phyloP scores from a whole-genome alignment of 92 coral and sea anemone species.

The Montipora capitata region DNA sequence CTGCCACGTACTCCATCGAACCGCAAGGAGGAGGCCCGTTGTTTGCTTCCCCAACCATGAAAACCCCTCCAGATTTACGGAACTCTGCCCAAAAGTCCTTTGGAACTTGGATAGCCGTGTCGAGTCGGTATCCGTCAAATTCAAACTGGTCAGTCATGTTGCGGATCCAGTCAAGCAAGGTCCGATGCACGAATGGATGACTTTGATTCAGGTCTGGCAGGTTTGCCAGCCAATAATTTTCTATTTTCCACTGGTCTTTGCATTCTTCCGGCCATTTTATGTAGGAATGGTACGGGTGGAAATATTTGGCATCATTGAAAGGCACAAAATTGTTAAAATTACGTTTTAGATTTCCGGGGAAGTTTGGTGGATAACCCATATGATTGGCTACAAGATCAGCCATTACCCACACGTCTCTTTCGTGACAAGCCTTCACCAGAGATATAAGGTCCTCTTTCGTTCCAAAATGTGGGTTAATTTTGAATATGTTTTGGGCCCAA shows the following conservation, averaged over 20 bases:
- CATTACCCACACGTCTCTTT: conserved; percentile 88
- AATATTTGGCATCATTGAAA: conserved; percentile 76
- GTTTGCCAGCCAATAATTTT: conserved; percentile 81
- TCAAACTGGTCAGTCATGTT: conserved; percentile 70
- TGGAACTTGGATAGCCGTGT: conserved; percentile 87
- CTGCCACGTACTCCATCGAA: conserved; percentile 70
- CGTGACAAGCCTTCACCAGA: conserved; percentile 82
- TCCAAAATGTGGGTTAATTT: conserved; percentile 86
- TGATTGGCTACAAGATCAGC: conserved; percentile 87
- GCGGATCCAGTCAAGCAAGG: conserved; percentile 74
- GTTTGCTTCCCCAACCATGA: conserved; percentile 87
- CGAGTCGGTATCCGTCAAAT: conserved; percentile 87
- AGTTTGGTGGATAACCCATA: conserved; percentile 85
- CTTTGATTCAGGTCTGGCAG: conserved; percentile 82
- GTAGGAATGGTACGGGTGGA: conserved; percentile 78
- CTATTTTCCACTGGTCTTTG: conserved; percentile 74
- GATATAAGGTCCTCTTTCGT: conserved; percentile 77
- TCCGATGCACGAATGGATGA: conserved; percentile 75
- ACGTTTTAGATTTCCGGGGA: conserved; percentile 39
- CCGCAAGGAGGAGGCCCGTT: conserved; percentile 90
- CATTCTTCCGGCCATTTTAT: conserved; percentile 89
- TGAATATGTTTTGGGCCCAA: conserved; percentile 86
- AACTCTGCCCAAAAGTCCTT: conserved; percentile 82
- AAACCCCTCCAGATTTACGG: conserved; percentile 75
- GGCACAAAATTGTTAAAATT: conserved; percentile 62